These are phyloP conservation scores for Caranx melampygus DNA, from an alignment of 2,113 vertebrate species.

Conservation along the genomic window DNA sequence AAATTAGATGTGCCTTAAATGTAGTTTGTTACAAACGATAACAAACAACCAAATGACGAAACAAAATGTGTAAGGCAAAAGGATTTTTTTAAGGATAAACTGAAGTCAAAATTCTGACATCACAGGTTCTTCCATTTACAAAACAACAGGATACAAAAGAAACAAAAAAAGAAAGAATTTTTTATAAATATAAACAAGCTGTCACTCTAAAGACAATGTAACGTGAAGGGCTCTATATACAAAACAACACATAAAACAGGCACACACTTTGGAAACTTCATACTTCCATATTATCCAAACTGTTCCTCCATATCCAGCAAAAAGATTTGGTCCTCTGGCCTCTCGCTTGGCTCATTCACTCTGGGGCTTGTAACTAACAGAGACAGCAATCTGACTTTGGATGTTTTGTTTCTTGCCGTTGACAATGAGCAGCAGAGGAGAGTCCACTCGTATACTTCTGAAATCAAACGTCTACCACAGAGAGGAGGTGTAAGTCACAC, in stretches of 20 bases:
- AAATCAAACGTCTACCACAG: conserved; percentile 83
- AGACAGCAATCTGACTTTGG: conserved; percentile 87
- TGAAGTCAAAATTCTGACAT: conserved; percentile 23
- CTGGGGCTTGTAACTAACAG: conserved; percentile 87
- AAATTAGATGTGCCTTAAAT: neutral
- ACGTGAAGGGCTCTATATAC: conserved; percentile 53
- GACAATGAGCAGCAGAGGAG: conserved; percentile 89
- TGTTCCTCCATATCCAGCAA: conserved; percentile 20
- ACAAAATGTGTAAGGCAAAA: conserved; percentile 7
- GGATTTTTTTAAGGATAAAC: conserved; percentile 1
- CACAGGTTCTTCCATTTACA: conserved; percentile 34
- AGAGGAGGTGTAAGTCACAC: neutral
- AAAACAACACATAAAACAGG: conserved; percentile 60
- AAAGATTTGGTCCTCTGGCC: conserved; percentile 9
- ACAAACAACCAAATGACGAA: neutral
- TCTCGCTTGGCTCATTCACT: conserved; percentile 80
- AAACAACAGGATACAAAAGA: conserved; percentile 49
- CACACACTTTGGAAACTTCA: conserved; percentile 45
- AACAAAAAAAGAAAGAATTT: conserved; percentile 27
- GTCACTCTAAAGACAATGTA: conserved; percentile 42
- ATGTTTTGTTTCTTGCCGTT: conserved; percentile 90
- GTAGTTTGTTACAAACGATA: neutral
- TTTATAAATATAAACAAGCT: conserved; percentile 77
- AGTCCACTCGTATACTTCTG: conserved; percentile 90
- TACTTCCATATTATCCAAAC: conserved; percentile 13